Base-by-base conservation (phyloP, 2,888 invertebrate species). In the Drosophila kambysellisi region DNA sequence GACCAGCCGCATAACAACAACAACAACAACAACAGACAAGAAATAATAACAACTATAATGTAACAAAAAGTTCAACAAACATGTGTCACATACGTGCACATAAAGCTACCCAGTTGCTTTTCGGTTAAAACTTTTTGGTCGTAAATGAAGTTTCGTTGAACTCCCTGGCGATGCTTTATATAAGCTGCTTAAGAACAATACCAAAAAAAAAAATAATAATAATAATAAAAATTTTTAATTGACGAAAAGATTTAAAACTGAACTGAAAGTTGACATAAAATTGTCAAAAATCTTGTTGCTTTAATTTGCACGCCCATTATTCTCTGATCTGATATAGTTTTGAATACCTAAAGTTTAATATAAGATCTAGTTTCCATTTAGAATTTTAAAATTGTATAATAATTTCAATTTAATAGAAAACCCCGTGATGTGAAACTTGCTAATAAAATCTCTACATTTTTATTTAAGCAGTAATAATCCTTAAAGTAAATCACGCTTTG, bases 1-100 rank as follows among this genome's bases (percentile, higher is more conserved):
- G 77, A 75, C 84, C 70, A 76, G 82, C 88, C 70, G 56, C 39
- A 54, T 39, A 52, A 29, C n/a, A 65, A 63, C 50, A 51, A 60
- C 12, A 48, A 54, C 29, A 52, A 33, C n/a, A 75, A 58, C 64
- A 76, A 54, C 41, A 46, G 20, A 15, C 25, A 25, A 46, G 46
- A 64, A 70, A 60, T 52, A 66, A 58, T 63, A 46, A 46, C 46
- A 46, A 46, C 46, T 15, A 65, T 52, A 70, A 62, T 58, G 35
- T 50, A 41, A 30, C 43, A 71, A 72, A 77, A 77, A 71, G 52
- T 81, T 53, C 53, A 60, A 58, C 63, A 66, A 58, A 33, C 81
- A 57, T 80, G 48, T 77, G 62, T 80, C 77, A 70, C 70, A 80
- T 75, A 56, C 58, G 20, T 43, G 41, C n/a, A 41, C 15, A 32